Percentiles rank a stretch among this genome's conserved stretches.
phyloP scores from a whole-genome alignment of 2,113 vertebrate genomes.

The Tachuris rubrigastra region DNA sequence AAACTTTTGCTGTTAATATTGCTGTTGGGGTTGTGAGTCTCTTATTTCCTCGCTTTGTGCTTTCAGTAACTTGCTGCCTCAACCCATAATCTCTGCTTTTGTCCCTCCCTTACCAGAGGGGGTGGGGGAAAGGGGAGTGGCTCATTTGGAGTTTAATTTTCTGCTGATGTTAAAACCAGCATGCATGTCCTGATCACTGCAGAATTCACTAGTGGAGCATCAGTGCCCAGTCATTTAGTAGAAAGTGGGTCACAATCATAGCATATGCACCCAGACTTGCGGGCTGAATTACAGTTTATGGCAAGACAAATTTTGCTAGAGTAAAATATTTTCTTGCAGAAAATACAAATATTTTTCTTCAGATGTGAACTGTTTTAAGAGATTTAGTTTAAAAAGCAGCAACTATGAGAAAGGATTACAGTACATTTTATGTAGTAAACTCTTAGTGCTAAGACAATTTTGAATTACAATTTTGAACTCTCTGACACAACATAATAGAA shows the following conservation, averaged over 20 bases:
- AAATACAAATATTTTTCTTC: background rate
- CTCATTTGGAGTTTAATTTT: too few relatives aligned
- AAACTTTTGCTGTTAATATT: too few relatives aligned
- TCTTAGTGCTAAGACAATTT: background rate
- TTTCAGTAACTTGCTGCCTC: too few relatives aligned
- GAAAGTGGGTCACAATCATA: background rate
- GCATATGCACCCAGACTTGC: background rate
- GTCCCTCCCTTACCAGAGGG: too few relatives aligned
- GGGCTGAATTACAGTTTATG: background rate
- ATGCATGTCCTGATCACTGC: background rate
- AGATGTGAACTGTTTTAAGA: background rate
- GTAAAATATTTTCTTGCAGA: background rate
- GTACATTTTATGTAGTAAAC: background rate
- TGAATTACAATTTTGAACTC: background rate
- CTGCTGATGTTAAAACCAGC: too few relatives aligned
- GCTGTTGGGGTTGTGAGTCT: too few relatives aligned
- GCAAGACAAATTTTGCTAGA: background rate
- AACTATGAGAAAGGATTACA: background rate
- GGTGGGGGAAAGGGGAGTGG: too few relatives aligned
- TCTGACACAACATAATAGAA: background rate
- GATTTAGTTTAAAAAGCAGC: background rate
- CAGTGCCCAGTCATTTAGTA: background rate
- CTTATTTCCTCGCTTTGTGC: too few relatives aligned
- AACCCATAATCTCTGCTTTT: too few relatives aligned
- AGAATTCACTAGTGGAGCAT: background rate